Base-by-base conservation (phyloP, 1,140 invertebrate species). In the honey bee (Apis mellifera) region DNA sequence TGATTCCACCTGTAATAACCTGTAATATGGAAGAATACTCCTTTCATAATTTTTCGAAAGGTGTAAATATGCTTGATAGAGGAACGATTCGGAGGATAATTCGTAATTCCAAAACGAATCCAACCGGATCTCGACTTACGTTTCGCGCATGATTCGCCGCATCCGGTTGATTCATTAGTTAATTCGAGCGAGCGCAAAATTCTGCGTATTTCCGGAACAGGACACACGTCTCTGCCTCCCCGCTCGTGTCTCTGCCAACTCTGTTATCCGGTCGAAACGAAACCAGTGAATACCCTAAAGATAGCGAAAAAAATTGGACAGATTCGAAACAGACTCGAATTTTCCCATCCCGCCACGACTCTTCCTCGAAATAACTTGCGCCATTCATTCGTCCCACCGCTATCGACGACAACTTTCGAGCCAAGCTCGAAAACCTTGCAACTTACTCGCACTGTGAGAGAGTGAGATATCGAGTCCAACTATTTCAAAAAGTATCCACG, bases 111-210 rank as follows among this genome's bases (percentile, higher is more conserved):
- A n/a, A 21, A 74, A 19, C 19, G 52, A 9, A 68, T 71, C 13
- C 13, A 15, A 19, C n/a, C 65, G n/a, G 66, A 59, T 23, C 66
- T 17, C 42, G 50, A 2, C 42, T 55, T 55, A 42, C 17, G 19
- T 72, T 52, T 42, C n/a, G 73, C 42, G 59, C 52, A 62, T 19
- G 66, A 66, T 69, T 55, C 62, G 71, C 13, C 26, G 2, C 68
- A 78, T 84, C 66, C 55, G 73, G 79, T 42, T 87, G 88, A 89
- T 80, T 87, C 87, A 83, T 65, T 65, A 65, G 60, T 72, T 87
- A 89, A 89, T 89, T 84, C 50, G 52, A 78, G 48, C 71, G 64
- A 83, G 73, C 85, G 52, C 79, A 32, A 65, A 70, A 87, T 89
- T 65, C 23, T 76, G 71, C 50, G 11, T 59, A 26, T 52, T 21